Base-by-base conservation (phyloP, 2,888 invertebrate species). In the Sphaeridia pumilis region DNA sequence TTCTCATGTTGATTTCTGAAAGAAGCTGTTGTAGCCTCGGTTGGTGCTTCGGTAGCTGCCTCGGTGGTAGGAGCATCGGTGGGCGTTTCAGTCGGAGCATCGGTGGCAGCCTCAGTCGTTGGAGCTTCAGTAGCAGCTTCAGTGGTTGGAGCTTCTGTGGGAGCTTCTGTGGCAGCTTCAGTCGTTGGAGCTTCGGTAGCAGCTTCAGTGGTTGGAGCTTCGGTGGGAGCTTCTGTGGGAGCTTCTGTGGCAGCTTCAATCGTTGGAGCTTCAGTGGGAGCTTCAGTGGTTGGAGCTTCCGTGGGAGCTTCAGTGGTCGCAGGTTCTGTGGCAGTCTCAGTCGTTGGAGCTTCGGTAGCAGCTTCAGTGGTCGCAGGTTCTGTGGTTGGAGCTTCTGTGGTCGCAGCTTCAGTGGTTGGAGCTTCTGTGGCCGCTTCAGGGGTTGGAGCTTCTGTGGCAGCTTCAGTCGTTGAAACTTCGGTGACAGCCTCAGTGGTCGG, bases 281-380 rank as follows among this genome's bases (percentile, higher is more conserved):
- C 20, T 49, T n/a, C 47, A 12, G 49, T 27, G 14, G 22, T 47
- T 14, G n/a, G n/a, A n/a, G 50, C 49, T 50, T 24, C 17, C 7
- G 20, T 38, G 10, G 38, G 7, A 38, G 38, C 31, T 14, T 31
- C 10, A 7, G 46, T 17, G 24, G 50, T 49, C 4, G 48, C 7
- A 49, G 50, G 48, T 17, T 10, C 7, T 25, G 50, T 31, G 14
- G 46, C n/a, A 7, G 27, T 50, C n/a, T n/a, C n/a, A 20, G 46
- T 27, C 20, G 25, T 17, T n/a, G 45, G 24, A 48, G 48, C 7
- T 10, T 21, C 5, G 10, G 50, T 46, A 14, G 50, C 24, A 21
- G 50, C 17, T 17, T 22, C 24, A 45, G 25, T 45, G n/a, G 24
- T n/a, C n/a, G n/a, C n/a, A n/a, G n/a, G 44, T 7, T 21, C 48